Base-by-base conservation (phyloP, 2,888 invertebrate genomes). In the Liodrosophila aerea region DNA sequence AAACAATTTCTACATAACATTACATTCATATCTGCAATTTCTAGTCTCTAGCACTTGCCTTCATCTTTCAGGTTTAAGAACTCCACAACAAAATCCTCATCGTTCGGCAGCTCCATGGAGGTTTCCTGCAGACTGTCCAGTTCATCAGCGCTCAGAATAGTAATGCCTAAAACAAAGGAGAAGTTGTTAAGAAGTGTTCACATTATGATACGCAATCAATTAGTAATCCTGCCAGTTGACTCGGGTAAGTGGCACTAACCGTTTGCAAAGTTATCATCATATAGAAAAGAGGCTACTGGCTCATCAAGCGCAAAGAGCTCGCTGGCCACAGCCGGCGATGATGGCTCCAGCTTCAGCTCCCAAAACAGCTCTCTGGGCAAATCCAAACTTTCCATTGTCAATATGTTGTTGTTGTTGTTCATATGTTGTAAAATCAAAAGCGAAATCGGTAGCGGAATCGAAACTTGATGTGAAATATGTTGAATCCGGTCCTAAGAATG, bases 401-500 rank as follows among this genome's bases (percentile, higher is more conserved):
- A 56, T 37, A n/a, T 61, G 63, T 15, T 65, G 40, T 37, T 37
- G 54, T 66, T 58, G 37, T 27, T 31, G 45, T 12, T 52, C 65
- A 67, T 78, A 37, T 12, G 57, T 34, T 13, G 62, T 34, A 12
- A 9, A 41, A 33, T 50, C 51, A 51, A 36, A 52, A 39, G 61
- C 51, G 44, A 56, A 46, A 64, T 67, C 52, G 18, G 36, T 45
- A 57, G 22, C 22, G 22, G 22, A 22, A 22, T 69, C 64, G 39
- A 65, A 49, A 46, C 53, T 64, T 68, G 64, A 70, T 67, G 52
- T 44, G 58, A 50, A 63, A 41, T 53, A 63, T 68, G 54, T 86
- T 91, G 91, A 88, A 86, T 91, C 90, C 91, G 91, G 91, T 92
- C 91, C 93, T 92, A 92, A 91, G 90, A 91, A 92, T 92, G 92